phyloP scores from a whole-genome alignment of 1,140 invertebrate species.

The Drusus annulatus region DNA sequence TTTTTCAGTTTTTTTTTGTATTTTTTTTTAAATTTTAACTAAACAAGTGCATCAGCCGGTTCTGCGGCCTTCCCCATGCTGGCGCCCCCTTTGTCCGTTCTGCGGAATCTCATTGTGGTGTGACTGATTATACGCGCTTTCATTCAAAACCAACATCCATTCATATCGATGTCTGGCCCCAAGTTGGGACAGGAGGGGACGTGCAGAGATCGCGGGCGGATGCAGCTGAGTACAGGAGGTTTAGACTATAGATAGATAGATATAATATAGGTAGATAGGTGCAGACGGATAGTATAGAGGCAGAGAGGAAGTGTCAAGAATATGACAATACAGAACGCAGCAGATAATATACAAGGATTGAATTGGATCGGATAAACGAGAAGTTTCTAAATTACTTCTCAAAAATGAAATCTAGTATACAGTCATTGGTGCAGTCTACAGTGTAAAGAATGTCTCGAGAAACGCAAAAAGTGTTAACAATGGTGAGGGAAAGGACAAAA shows the following conservation, averaged over 20 bases:
- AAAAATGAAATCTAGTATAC: too few relatives aligned
- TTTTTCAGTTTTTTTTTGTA: too few relatives aligned
- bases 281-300: not conserved
- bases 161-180: conserved; percentile 34
- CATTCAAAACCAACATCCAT: conserved; percentile 40
- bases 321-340: too few relatives aligned
- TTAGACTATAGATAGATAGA: not conserved
- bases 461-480: too few relatives aligned
- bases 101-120: conserved; percentile 36
- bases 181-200: conserved; percentile 5
- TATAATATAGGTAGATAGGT: not conserved
- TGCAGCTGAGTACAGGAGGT: not conserved
- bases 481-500: too few relatives aligned
- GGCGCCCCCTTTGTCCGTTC: conserved; percentile 37
- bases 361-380: not conserved
- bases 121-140: conserved; percentile 38
- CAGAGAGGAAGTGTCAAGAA: not conserved
- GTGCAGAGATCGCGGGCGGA: too few relatives aligned
- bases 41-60: too few relatives aligned
- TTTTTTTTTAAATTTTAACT: too few relatives aligned
- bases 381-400: too few relatives aligned
- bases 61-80: not conserved
- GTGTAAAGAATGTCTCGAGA: too few relatives aligned
- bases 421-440: too few relatives aligned
- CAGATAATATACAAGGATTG: not conserved